A percentile compares a stretch with the other conserved stretches of the same genome.
Conservation (phyloP, 2,113 vertebrate genomes). For the Archilochus colubris region DNA sequence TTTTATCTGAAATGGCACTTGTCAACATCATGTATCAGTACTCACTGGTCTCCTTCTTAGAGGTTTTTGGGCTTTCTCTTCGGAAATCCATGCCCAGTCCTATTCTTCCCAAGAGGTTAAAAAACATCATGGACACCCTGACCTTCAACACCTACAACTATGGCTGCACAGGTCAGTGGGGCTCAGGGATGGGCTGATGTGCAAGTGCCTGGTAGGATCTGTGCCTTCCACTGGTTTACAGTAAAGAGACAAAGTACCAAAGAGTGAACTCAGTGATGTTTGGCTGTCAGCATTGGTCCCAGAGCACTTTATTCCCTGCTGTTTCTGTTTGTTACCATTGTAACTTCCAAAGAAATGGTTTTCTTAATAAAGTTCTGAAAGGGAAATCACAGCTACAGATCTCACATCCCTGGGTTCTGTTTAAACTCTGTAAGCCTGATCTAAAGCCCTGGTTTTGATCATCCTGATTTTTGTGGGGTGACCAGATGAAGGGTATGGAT, state of each 20-base stretch:
- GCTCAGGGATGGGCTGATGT: neutral
- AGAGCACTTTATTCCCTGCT: neutral
- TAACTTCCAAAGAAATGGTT: neutral
- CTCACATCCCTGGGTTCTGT: neutral
- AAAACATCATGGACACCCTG: constrained; percentile 88
- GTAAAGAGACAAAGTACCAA: neutral
- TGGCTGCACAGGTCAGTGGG: constrained; percentile 87
- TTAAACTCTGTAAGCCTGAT: neutral
- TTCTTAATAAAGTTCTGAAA: neutral
- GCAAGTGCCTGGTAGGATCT: neutral
- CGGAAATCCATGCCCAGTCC: constrained; percentile 85
- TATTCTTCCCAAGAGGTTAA: constrained; percentile 80
- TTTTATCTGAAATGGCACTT: constrained; percentile 92
- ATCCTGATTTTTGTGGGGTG: neutral
- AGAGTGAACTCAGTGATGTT: neutral
- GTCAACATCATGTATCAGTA: constrained; percentile 98
- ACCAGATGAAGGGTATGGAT: neutral
- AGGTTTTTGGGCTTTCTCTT: constrained; percentile 89
- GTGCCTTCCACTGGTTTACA: neutral
- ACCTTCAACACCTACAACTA: constrained; percentile 93
- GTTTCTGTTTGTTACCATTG: neutral
- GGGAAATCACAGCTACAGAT: neutral
- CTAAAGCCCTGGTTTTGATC: neutral
- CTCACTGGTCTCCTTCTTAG: constrained; percentile 89
- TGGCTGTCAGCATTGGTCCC: neutral